Conservation (phyloP, 1,140 invertebrate genomes). For the Ostrea denselamellosa region DNA sequence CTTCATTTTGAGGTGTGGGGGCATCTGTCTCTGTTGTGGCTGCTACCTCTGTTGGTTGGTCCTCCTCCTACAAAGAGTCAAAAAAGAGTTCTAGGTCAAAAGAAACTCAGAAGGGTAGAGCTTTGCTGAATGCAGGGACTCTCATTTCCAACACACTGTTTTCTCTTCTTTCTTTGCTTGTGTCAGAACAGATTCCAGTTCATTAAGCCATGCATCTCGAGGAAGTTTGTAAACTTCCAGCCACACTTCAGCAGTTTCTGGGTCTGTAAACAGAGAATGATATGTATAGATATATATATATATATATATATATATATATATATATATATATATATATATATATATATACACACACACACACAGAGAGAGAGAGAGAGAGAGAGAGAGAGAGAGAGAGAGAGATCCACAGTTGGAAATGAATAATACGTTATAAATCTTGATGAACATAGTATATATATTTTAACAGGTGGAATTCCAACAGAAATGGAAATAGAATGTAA, state of each 20-base stretch:
- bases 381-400: too few species aligned
- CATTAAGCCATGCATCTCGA: conserved; percentile 71
- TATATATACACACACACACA: neutral
- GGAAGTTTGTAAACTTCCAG: conserved; percentile 73
- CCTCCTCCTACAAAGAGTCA: neutral
- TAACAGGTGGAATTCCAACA: too few species aligned
- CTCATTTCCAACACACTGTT: neutral
- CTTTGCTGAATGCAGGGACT: too few species aligned
- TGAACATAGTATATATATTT: too few species aligned
- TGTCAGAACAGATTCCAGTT: conserved; percentile 66
- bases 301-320: neutral
- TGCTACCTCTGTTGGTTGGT: neutral
- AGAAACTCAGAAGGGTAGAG: too few species aligned
- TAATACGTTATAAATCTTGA: too few species aligned
- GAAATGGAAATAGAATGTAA: too few species aligned
- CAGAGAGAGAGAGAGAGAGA: neutral
- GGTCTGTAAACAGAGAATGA: conserved; percentile 56
- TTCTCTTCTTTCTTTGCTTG: conserved; percentile 63
- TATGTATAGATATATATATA: neutral
- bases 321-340: neutral
- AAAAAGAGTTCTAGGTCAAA: too few species aligned
- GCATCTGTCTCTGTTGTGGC: neutral
- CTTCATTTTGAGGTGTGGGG: conserved; percentile 8
- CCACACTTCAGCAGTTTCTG: conserved; percentile 68
- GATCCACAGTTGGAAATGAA: too few species aligned